A percentile compares a stretch with the other conserved stretches of the same genome.
Evolutionary conservation across 1,140 invertebrate species (phyloP).

Genomic region (Rhagoletis zephyria): DNA sequence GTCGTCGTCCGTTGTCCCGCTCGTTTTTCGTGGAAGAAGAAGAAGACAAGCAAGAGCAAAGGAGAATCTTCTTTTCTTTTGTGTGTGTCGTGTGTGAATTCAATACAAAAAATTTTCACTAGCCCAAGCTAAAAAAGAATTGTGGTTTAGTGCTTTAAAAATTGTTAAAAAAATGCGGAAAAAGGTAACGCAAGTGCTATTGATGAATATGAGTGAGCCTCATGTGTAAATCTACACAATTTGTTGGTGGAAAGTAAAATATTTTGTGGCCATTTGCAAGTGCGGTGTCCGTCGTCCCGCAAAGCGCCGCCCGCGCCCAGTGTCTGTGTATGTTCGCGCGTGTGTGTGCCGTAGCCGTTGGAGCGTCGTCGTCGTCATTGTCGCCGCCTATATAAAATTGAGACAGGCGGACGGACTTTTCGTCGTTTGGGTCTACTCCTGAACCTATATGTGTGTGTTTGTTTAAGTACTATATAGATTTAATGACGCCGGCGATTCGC

Average conservation of each 20-base stretch:
- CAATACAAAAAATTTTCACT: constrained; percentile 53
- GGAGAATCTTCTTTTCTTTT: constrained; percentile 52
- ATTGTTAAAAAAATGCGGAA: constrained; percentile 41
- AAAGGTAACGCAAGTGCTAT: neutral
- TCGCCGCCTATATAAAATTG: constrained; percentile 38
- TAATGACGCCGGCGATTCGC: neutral
- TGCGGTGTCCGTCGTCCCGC: constrained; percentile 37
- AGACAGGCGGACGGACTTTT: constrained; percentile 10
- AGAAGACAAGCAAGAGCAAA: constrained; percentile 36
- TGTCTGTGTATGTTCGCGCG: constrained; percentile 12
- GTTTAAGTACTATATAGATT: neutral
- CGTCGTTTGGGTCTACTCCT: neutral
- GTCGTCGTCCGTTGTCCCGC: neutral
- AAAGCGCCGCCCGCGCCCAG: constrained; percentile 36
- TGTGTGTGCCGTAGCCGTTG: constrained; percentile 28
- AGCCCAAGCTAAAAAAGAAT: constrained; percentile 32
- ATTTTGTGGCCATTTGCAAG: constrained; percentile 49
- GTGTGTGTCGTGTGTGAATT: constrained; percentile 49
- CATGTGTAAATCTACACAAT: neutral
- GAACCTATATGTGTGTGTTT: neutral
- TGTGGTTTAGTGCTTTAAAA: constrained; percentile 32
- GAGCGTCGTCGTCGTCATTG: constrained; percentile 29
- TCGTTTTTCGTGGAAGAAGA: constrained; percentile 25
- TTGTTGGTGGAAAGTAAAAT: constrained; percentile 35
- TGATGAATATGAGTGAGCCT: constrained; percentile 7